Percentiles rank a stretch among this genome's conserved stretches.
phyloP scores from a whole-genome alignment of 2,888 invertebrate species.

The Chouioia cunea region DNA sequence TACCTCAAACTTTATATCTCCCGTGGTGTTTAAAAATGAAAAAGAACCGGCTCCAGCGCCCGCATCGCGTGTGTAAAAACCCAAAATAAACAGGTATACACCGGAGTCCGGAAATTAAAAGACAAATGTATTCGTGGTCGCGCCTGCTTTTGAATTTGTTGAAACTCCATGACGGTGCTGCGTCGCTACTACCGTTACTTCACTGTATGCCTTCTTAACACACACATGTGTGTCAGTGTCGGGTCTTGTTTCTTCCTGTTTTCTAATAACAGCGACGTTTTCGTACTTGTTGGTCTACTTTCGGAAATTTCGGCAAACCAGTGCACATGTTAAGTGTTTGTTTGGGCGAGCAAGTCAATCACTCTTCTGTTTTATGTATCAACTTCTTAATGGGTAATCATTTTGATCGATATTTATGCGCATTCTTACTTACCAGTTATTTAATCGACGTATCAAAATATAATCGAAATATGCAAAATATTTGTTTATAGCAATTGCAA shows the following conservation, averaged over 20 bases:
- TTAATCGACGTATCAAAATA: too few relatives aligned
- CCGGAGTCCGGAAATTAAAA: conserved; percentile 38
- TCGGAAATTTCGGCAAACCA: conserved; percentile 15
- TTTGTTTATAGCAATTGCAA: too few relatives aligned
- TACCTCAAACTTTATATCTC: not conserved
- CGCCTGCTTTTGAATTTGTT: conserved; percentile 9
- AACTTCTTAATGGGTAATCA: too few relatives aligned
- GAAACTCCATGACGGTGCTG: too few relatives aligned
- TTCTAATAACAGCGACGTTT: not conserved
- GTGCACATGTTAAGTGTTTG: not conserved
- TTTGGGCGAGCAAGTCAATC: too few relatives aligned
- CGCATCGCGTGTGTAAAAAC: conserved; percentile 14
- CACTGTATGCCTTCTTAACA: conserved; percentile 9
- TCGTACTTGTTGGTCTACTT: conserved; percentile 10
- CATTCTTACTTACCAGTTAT: too few relatives aligned
- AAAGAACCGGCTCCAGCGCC: not conserved
- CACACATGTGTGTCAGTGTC: not conserved
- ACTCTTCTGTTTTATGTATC: too few relatives aligned
- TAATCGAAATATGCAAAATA: too few relatives aligned
- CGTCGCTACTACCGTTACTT: not conserved
- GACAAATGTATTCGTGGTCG: conserved; percentile 36
- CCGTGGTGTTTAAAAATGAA: not conserved
- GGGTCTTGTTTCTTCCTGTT: not conserved
- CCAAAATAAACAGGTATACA: conserved; percentile 34
- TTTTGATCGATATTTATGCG: too few relatives aligned